Evolutionary conservation across 2,113 vertebrate genomes (phyloP).

Genomic region (Cariama cristata): DNA sequence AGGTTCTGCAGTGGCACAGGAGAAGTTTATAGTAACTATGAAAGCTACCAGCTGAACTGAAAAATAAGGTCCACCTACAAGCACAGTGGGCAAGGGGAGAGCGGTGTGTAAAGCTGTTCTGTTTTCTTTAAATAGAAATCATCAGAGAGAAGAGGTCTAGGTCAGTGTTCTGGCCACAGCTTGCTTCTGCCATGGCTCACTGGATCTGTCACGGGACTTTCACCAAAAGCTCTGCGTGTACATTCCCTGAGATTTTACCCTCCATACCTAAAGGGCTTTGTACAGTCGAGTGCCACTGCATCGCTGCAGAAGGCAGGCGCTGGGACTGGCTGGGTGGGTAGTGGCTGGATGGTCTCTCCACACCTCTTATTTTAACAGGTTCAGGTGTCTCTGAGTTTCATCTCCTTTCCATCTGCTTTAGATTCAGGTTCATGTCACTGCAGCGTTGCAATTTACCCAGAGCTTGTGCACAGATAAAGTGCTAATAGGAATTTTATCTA

Average conservation of each 20-base stretch:
- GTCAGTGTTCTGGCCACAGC: not conserved
- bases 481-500: not conserved
- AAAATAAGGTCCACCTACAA: not conserved
- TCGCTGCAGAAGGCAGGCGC: not conserved
- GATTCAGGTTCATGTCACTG: not conserved
- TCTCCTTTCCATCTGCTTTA: not conserved
- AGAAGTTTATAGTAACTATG: not conserved
- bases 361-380: not conserved
- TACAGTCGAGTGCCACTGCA: not conserved
- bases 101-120: not conserved
- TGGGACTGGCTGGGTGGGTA: not conserved
- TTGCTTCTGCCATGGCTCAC: not conserved
- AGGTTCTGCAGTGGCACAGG: not conserved
- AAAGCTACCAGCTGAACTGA: not conserved
- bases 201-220: not conserved
- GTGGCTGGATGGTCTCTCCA: not conserved
- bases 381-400: not conserved
- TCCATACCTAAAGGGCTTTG: not conserved
- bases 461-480: not conserved
- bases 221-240: not conserved
- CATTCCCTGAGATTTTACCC: not conserved
- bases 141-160: not conserved
- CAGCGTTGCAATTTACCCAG: not conserved
- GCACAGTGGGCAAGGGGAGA: not conserved
- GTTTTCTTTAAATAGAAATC: not conserved